A percentile compares a stretch with the other conserved stretches of the same genome.
Conservation (phyloP, 2,113 vertebrate species). For the Ciconia boyciana region DNA sequence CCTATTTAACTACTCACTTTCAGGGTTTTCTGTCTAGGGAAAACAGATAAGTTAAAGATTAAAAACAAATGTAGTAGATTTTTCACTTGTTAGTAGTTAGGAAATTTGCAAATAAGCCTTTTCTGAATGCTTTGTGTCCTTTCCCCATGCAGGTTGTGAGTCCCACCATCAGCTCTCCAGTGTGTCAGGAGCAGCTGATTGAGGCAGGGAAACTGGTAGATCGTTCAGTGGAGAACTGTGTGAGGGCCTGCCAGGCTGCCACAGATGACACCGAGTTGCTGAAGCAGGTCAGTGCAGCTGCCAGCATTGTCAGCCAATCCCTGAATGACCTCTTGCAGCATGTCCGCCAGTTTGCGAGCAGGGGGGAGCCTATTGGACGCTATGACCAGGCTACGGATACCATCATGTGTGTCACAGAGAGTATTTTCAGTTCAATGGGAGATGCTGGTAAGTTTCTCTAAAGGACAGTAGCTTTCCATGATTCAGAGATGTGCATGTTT, state of each 20-base stretch:
- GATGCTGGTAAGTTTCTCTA: conserved; percentile 88
- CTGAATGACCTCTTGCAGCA: conserved; percentile 94
- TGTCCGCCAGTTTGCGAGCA: conserved; percentile 93
- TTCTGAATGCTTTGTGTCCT: background rate
- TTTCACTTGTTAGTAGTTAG: background rate
- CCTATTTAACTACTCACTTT: background rate
- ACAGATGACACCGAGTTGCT: conserved; percentile 87
- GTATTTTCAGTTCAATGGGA: conserved; percentile 99
- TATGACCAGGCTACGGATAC: conserved; percentile 99
- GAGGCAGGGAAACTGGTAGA: conserved; percentile 96
- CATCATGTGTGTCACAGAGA: conserved; percentile 98
- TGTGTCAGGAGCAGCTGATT: conserved; percentile 97
- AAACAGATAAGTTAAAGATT: background rate
- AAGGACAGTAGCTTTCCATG: background rate
- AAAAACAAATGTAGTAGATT: background rate
- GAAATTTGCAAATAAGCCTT: background rate
- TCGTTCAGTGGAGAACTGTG: conserved; percentile 93
- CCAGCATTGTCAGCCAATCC: conserved; percentile 91
- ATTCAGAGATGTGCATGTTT: background rate
- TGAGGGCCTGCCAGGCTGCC: conserved; percentile 91
- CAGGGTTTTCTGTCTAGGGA: background rate
- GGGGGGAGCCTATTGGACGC: conserved; percentile 94
- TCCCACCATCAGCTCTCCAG: conserved; percentile 95
- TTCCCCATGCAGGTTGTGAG: conserved; percentile 85
- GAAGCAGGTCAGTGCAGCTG: conserved; percentile 90